These are phyloP conservation scores for Synergus umbraculus DNA, from an alignment of 2,888 invertebrate genomes.

Conservation along the genomic window DNA sequence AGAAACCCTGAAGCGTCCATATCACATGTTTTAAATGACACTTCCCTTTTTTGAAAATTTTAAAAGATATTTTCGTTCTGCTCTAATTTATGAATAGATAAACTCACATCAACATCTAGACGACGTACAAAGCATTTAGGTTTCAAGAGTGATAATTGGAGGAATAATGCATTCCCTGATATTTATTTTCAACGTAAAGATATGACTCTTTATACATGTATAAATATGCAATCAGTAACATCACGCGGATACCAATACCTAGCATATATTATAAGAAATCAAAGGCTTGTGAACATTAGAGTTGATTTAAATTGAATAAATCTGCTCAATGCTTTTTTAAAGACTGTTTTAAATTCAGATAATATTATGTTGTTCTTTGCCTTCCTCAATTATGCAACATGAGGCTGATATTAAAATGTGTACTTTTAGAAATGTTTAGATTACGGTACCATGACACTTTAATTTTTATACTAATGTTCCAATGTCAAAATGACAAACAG, in stretches of 20 bases:
- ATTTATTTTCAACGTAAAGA: neutral
- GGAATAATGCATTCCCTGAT: neutral
- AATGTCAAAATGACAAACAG: neutral
- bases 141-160: neutral
- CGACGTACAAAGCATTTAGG: neutral
- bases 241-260: too few relatives aligned
- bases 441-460: constrained; percentile 10
- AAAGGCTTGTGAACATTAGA: neutral
- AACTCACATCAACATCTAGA: neutral
- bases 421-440: neutral
- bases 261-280: too few relatives aligned
- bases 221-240: neutral
- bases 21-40: constrained; percentile 43
- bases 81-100: neutral
- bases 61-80: too few relatives aligned
- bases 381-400: neutral
- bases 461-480: neutral
- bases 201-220: neutral
- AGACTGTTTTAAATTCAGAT: constrained; percentile 5
- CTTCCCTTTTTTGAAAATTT: constrained; percentile 42
- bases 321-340: neutral
- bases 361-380: too few relatives aligned
- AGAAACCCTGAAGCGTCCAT: constrained; percentile 41
- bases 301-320: neutral
- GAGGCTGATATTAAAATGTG: neutral